These are phyloP conservation scores for Entomyzon cyanotis DNA, from an alignment of 2,113 vertebrate species.

Conservation along the genomic window DNA sequence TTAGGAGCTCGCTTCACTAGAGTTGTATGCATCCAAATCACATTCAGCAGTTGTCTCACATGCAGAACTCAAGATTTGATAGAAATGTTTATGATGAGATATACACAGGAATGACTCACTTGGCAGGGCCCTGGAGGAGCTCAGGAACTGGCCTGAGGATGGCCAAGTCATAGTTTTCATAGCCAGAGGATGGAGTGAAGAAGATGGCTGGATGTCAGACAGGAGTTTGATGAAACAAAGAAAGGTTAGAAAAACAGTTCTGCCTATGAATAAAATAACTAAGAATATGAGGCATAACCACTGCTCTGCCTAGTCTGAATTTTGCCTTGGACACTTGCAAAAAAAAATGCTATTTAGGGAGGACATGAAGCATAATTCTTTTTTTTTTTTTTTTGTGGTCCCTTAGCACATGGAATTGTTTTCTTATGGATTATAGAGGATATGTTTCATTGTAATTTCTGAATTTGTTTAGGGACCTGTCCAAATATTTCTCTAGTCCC, in stretches of 20 bases:
- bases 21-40: neutral
- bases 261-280: neutral
- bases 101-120: neutral
- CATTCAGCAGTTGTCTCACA: neutral
- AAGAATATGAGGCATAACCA: neutral
- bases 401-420: neutral
- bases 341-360: neutral
- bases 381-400: neutral
- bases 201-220: neutral
- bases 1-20: neutral
- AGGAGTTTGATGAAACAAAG: neutral
- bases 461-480: neutral
- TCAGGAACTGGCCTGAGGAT: neutral
- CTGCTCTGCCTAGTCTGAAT: neutral
- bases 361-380: neutral
- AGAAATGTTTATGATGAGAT: neutral
- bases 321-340: neutral
- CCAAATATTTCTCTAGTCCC: neutral
- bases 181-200: neutral
- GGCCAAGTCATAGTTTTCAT: rapidly evolving
- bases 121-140: neutral
- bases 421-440: neutral
- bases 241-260: neutral
- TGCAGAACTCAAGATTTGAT: neutral
- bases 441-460: neutral